Evolutionary conservation across 2,888 invertebrate species (phyloP), one percentile per base, ranked within the genome.

Genomic region (Junonia oenone): DNA sequence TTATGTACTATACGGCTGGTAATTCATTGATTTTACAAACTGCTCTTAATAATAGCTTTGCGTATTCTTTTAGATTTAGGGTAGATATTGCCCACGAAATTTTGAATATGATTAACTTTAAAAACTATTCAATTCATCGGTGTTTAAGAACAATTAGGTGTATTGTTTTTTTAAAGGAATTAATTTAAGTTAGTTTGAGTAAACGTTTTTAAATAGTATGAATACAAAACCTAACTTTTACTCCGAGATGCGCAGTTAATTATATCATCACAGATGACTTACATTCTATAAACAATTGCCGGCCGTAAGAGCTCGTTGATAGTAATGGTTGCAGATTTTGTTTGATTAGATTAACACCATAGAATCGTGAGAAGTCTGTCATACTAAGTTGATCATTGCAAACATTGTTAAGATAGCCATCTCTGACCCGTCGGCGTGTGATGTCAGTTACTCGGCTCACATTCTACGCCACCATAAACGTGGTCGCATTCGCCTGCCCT

Each of bases 401-500:
- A 58, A 56, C 56, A 51, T 57, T 47, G 62, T 58, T 57, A 37
- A 52, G 81, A 83, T 83, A 76, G 69, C 66, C 68, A 84, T 83
- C 84, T 71, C 38, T 77, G 80, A 81, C 77, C 78, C 62, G 67
- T 63, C 67, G 68, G 66, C 75, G 69, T 70, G 73, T 73, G 69
- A 71, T 76, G 71, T 76, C 83, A 78, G 84, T 84, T 71, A 68
- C 74, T 77, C 73, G 79, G 56, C 76, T 80, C 78, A 83, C 78
- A 78, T 83, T 81, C 75, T 73, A 76, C 74, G 68, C 72, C 71
- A 80, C 79, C 80, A 81, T 83, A 78, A 79, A 69, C 62, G 62
- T 63, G 63, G 62, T 68, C 66, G 69, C 68, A 67, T 69, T 58
- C 68, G 69, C 68, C 63, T 74, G 77, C 55, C 72, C 77, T 66